Evolutionary conservation across 1,140 invertebrate genomes (phyloP).

Genomic region (Neodiprion lecontei): DNA sequence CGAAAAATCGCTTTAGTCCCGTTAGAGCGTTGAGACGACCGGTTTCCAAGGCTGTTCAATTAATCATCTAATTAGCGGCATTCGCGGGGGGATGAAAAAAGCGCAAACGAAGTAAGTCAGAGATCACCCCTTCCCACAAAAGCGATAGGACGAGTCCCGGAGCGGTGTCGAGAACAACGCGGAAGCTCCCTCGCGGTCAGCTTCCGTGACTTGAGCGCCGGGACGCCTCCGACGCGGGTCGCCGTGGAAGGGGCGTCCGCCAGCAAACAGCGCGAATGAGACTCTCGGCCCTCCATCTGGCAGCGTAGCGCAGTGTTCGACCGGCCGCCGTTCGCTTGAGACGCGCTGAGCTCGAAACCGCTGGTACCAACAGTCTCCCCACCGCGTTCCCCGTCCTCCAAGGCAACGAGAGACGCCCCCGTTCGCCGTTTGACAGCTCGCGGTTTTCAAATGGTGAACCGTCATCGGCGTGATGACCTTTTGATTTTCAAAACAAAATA

Average conservation of each 20-base stretch:
- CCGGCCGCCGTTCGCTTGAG: constrained; percentile 31
- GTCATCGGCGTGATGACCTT: neutral
- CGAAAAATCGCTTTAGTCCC: too few relatives aligned
- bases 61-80: neutral
- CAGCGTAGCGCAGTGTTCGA: neutral
- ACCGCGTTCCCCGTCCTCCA: neutral
- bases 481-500: neutral
- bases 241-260: constrained; percentile 3
- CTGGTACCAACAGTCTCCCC: neutral
- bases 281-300: neutral
- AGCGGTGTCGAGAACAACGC: too few relatives aligned
- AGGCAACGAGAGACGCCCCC: neutral
- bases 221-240: neutral
- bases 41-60: too few relatives aligned
- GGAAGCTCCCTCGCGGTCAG: neutral
- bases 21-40: too few relatives aligned
- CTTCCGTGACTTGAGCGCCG: neutral
- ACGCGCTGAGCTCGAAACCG: constrained; percentile 10
- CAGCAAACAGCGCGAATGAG: constrained; percentile 10
- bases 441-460: neutral
- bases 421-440: constrained; percentile 4
- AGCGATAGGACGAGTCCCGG: neutral
- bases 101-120: constrained; percentile 19
- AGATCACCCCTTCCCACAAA: neutral
- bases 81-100: constrained; percentile 13